Evolutionary conservation across 53 echinoderm and acorn worm genomes (phyloP).

Genomic region (Mesocentrotus franciscanus): DNA sequence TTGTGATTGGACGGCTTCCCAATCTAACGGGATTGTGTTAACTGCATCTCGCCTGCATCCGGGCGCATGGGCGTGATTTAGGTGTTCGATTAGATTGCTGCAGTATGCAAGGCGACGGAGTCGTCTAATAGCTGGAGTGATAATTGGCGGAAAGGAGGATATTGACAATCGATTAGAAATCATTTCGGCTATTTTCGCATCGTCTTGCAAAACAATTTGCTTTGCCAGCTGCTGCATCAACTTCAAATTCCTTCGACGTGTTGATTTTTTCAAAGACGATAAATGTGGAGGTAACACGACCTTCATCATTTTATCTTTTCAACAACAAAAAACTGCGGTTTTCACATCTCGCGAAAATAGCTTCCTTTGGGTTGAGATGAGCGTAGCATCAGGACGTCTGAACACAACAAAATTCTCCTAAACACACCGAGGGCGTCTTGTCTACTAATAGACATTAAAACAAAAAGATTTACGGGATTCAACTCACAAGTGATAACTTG

Average conservation of each 20-base stretch:
- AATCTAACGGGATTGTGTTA: slow-evolving; percentile 1
- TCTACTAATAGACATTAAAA: not conserved
- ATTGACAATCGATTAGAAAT: slow-evolving; percentile 15
- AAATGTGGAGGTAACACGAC: not conserved
- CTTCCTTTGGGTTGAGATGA: not conserved
- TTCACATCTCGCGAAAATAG: not conserved
- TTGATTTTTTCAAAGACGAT: not conserved
- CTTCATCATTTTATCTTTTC: not conserved
- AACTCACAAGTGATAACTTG: not conserved
- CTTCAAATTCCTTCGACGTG: not conserved
- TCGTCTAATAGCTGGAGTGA: not conserved
- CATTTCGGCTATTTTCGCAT: not conserved
- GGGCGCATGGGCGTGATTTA: not conserved
- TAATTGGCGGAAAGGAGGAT: not conserved
- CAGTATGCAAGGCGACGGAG: not conserved
- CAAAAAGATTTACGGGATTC: not conserved
- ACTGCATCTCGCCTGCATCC: slow-evolving; percentile 19
- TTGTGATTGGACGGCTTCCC: slow-evolving; percentile 21
- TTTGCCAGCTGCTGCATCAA: not conserved
- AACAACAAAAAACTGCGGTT: not conserved
- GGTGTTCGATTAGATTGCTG: not conserved
- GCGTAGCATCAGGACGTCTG: not conserved
- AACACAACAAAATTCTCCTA: not conserved
- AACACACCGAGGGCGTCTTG: not conserved
- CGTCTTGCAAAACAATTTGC: not conserved